A percentile compares a stretch with the other conserved stretches of the same genome.
Conservation (phyloP, 2,888 invertebrate species). For the Tenthredo amoena region DNA sequence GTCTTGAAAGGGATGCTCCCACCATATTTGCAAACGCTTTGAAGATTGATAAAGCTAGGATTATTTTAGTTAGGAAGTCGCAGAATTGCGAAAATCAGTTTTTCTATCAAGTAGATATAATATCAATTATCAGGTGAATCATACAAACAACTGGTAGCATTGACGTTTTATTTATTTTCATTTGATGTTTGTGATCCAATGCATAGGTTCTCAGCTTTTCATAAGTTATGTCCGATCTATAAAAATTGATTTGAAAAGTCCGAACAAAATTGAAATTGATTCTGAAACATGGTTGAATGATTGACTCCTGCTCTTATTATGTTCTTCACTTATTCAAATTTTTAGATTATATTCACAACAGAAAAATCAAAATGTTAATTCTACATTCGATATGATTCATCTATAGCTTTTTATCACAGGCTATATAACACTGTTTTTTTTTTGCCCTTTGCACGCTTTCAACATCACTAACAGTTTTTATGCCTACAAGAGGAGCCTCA, state of each 20-base stretch:
- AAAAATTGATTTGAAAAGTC: background rate
- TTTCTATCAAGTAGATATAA: background rate
- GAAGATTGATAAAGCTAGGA: background rate
- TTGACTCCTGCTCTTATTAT: background rate
- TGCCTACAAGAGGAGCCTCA: background rate
- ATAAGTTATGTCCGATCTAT: background rate
- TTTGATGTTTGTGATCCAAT: background rate
- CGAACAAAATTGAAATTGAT: background rate
- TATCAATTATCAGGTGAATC: background rate
- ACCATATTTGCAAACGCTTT: background rate
- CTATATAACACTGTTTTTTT: constrained; percentile 14
- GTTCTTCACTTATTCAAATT: background rate
- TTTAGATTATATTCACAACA: background rate
- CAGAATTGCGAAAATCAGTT: background rate
- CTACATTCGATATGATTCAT: background rate
- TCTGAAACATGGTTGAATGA: background rate
- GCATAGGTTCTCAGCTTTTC: background rate
- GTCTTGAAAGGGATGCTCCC: background rate
- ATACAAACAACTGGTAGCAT: background rate
- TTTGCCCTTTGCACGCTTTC: constrained; percentile 15
- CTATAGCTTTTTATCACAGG: constrained; percentile 13
- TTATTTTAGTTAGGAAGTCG: background rate
- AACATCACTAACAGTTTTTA: constrained; percentile 32
- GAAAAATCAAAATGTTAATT: background rate
- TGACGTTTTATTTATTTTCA: background rate